Conservation (phyloP, 2,888 invertebrate genomes). For the Mallateleia sp. region DNA sequence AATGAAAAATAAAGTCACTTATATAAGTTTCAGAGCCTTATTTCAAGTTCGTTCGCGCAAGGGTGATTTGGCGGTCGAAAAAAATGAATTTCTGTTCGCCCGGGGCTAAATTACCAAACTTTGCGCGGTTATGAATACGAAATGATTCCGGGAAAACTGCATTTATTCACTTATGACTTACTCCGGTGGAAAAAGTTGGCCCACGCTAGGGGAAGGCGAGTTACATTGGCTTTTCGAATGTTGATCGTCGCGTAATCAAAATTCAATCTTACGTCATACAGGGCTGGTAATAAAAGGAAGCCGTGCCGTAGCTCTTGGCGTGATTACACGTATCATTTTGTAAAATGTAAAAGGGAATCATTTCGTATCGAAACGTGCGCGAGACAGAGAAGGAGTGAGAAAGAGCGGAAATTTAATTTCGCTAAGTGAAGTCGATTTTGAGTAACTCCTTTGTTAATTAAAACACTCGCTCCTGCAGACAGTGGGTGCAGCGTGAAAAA, state of each 20-base stretch:
- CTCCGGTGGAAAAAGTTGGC: neutral
- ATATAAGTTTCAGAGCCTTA: constrained; percentile 16
- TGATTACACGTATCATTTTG: constrained; percentile 27
- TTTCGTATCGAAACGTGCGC: neutral
- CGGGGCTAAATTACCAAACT: constrained; percentile 32
- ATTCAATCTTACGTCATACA: neutral
- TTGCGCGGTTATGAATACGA: constrained; percentile 27
- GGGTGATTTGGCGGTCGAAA: neutral
- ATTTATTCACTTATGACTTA: constrained; percentile 13
- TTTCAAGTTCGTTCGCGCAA: constrained; percentile 9
- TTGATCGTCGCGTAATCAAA: constrained; percentile 25
- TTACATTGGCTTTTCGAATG: constrained; percentile 8
- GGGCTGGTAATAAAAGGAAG: constrained; percentile 13
- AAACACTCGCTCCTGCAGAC: neutral
- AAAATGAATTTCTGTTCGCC: constrained; percentile 32
- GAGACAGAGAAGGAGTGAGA: neutral
- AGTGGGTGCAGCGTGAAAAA: too few species aligned
- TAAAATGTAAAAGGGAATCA: neutral
- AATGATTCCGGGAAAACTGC: constrained; percentile 15
- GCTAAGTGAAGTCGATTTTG: constrained; percentile 20
- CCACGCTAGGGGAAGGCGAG: neutral
- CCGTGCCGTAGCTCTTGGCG: neutral
- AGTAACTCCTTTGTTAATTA: constrained; percentile 17
- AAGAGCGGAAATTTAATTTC: constrained; percentile 20
- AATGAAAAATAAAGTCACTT: constrained; percentile 30